These are phyloP conservation scores for Phortica variegata DNA, from an alignment of 1,140 invertebrate species.

Conservation along the genomic window DNA sequence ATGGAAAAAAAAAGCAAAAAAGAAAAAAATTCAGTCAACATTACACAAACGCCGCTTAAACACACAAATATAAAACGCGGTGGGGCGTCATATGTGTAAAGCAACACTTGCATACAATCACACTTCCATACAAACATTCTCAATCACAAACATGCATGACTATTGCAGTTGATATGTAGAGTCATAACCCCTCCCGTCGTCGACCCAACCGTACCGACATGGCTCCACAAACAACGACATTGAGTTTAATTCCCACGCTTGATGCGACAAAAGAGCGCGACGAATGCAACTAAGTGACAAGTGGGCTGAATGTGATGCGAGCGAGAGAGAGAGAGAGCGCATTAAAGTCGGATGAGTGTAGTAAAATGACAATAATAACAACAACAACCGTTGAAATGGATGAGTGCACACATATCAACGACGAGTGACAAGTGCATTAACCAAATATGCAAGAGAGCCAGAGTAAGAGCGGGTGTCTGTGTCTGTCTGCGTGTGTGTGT, in stretches of 20 bases:
- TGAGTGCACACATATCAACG: slow-evolving; percentile 28
- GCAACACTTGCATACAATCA: too few relatives aligned
- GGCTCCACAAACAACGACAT: slow-evolving; percentile 30
- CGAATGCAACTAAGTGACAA: slow-evolving; percentile 6
- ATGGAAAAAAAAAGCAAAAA: slow-evolving; percentile 35
- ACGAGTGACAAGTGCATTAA: slow-evolving; percentile 36
- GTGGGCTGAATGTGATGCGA: not conserved
- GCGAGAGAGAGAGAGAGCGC: not conserved
- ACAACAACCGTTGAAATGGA: too few relatives aligned
- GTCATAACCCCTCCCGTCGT: slow-evolving; percentile 22
- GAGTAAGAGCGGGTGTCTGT: too few relatives aligned
- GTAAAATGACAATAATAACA: too few relatives aligned
- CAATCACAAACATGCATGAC: too few relatives aligned
- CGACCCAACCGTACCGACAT: slow-evolving; percentile 9
- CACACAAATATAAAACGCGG: too few relatives aligned
- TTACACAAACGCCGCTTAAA: slow-evolving; percentile 53
- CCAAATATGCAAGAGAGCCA: slow-evolving; percentile 13
- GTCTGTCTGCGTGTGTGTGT: too few relatives aligned
- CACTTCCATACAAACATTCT: too few relatives aligned
- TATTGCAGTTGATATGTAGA: slow-evolving; percentile 34
- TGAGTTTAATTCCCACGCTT: slow-evolving; percentile 53
- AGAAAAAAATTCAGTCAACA: slow-evolving; percentile 19
- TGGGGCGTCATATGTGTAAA: too few relatives aligned
- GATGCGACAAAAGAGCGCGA: slow-evolving; percentile 13
- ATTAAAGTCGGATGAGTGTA: not conserved